These are phyloP conservation scores for Pogonognathellus flavescens DNA, from an alignment of 1,140 invertebrate species.

Conservation along the genomic window DNA sequence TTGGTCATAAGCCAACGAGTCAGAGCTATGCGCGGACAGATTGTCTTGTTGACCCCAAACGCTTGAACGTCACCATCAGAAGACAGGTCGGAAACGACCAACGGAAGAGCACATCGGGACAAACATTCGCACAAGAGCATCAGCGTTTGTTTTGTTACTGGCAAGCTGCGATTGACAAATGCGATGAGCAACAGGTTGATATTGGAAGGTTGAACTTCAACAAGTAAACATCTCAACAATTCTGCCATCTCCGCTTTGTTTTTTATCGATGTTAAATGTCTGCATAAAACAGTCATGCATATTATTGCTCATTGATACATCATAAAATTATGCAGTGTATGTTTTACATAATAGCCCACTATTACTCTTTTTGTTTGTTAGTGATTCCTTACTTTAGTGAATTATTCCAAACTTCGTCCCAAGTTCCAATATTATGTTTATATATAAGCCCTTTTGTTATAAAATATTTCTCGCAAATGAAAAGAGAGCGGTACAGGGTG, in stretches of 20 bases:
- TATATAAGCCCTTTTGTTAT: background rate
- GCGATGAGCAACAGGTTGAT: constrained; percentile 53
- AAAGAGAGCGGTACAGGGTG: constrained; percentile 40
- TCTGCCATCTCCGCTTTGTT: constrained; percentile 32
- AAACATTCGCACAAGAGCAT: constrained; percentile 56
- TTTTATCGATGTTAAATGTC: background rate
- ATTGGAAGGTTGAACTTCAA: constrained; percentile 54
- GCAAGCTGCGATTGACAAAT: constrained; percentile 40
- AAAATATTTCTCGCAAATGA: constrained; percentile 58
- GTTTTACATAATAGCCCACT: too few relatives aligned
- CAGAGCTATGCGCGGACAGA: constrained; percentile 51
- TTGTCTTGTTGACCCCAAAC: background rate
- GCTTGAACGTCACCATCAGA: background rate
- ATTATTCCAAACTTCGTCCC: constrained; percentile 63
- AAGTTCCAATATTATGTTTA: constrained; percentile 29
- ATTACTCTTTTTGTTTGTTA: too few relatives aligned
- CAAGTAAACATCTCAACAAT: constrained; percentile 51
- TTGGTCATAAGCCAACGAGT: constrained; percentile 54
- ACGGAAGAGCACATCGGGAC: constrained; percentile 49
- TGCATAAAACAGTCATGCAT: background rate
- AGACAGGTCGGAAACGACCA: background rate
- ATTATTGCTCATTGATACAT: too few relatives aligned
- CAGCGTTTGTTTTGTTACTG: constrained; percentile 24
- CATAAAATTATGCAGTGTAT: background rate
- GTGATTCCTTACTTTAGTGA: constrained; percentile 40